phyloP scores from a whole-genome alignment of 2,797 vertebrate genomes.

The Nasua narica region DNA sequence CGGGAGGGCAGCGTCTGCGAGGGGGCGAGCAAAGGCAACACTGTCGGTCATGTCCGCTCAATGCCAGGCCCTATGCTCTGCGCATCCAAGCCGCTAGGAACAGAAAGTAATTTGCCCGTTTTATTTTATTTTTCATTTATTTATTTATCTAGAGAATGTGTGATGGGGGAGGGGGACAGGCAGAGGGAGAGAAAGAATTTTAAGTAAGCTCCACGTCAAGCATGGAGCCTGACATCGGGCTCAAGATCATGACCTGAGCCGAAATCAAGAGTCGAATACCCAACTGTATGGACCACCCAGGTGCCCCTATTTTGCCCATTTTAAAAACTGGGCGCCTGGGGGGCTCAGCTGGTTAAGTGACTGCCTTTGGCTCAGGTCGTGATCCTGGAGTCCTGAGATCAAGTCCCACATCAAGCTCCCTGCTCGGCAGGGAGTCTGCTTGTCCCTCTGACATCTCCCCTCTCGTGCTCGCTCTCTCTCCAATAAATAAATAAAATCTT shows the following conservation, averaged over 20 bases:
- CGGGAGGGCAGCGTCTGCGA: slow-evolving; percentile 89
- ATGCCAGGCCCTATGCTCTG: background rate
- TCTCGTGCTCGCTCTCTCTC: no score
- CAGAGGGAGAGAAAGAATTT: background rate
- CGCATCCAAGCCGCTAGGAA: background rate
- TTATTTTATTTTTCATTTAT: background rate
- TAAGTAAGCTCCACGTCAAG: background rate
- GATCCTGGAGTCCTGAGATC: no score
- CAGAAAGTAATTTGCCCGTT: background rate
- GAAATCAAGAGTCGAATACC: background rate
- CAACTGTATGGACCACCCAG: background rate
- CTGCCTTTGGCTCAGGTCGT: no score
- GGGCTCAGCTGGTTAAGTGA: no score
- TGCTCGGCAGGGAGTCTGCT: no score
- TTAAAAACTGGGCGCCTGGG: background rate
- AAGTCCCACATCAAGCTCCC: no score
- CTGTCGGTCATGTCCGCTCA: background rate
- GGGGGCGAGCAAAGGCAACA: slow-evolving; percentile 16
- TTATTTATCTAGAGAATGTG: background rate
- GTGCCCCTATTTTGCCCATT: background rate
- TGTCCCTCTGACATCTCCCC: no score
- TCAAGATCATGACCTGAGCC: background rate
- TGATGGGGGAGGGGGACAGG: background rate
- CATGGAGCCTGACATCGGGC: accelerated
- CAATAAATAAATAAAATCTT: no score